Evolutionary conservation across 2,888 invertebrate species (phyloP).

Genomic region (Uropetala carovei): DNA sequence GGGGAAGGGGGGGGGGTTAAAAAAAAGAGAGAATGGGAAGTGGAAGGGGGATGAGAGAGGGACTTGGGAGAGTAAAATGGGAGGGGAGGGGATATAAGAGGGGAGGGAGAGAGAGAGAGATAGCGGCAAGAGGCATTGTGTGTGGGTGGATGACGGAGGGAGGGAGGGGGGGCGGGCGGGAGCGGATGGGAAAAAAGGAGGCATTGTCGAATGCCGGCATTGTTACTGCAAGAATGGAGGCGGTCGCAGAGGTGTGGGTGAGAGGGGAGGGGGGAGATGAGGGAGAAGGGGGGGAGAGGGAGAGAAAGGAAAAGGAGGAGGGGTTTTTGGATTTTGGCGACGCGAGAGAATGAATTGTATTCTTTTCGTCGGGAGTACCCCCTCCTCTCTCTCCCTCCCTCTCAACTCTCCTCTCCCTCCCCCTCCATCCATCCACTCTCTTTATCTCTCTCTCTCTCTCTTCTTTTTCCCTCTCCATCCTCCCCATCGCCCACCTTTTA

Average conservation of each 20-base stretch:
- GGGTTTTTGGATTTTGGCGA: constrained; percentile 65
- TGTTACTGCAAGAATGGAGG: constrained; percentile 60
- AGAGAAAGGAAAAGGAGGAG: neutral
- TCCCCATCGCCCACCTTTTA: neutral
- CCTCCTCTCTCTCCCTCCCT: constrained; percentile 16
- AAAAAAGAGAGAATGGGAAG: neutral
- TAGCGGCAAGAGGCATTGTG: constrained; percentile 34
- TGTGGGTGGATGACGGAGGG: constrained; percentile 4
- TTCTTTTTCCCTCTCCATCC: constrained; percentile 17
- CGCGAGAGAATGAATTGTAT: constrained; percentile 65
- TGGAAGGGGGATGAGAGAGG: neutral
- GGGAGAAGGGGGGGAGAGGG: neutral
- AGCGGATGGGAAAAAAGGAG: constrained; percentile 36
- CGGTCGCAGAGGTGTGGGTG: constrained; percentile 35
- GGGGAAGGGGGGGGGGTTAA: neutral
- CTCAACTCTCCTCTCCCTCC: neutral
- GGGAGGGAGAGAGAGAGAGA: neutral
- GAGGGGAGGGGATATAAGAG: neutral
- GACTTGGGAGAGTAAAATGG: neutral
- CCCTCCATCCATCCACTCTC: neutral
- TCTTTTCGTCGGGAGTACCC: constrained; percentile 30
- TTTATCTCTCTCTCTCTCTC: neutral
- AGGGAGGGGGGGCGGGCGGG: neutral
- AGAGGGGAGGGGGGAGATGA: constrained; percentile 21
- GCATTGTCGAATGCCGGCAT: constrained; percentile 59